These are phyloP conservation scores for Cairina moschata DNA, from an alignment of 2,113 vertebrate genomes.

Conservation along the genomic window DNA sequence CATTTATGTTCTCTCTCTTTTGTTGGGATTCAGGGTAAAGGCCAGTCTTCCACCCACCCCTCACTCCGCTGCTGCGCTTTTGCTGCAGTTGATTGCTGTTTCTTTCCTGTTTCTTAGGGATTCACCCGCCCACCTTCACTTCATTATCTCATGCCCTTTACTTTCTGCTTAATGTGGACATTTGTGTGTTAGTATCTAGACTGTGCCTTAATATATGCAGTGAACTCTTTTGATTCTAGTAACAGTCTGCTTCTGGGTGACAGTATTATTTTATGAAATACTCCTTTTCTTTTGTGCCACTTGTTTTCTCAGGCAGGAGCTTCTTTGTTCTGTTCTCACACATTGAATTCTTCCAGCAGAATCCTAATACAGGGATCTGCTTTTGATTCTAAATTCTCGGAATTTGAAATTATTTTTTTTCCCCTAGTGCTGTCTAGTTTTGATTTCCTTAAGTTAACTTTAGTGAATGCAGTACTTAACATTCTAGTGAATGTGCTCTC, in stretches of 20 bases:
- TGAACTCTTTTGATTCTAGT: background rate
- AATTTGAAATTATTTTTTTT: background rate
- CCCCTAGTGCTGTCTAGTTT: background rate
- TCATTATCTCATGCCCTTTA: background rate
- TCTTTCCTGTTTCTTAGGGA: background rate
- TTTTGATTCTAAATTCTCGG: constrained; percentile 10
- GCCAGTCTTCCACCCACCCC: background rate
- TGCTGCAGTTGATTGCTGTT: background rate
- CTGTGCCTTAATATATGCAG: background rate
- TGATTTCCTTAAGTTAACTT: background rate
- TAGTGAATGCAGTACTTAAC: background rate
- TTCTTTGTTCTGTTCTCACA: background rate
- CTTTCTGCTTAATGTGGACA: background rate
- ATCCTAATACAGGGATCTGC: background rate
- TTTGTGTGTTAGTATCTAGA: background rate
- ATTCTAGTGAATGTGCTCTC: background rate
- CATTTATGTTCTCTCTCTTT: background rate
- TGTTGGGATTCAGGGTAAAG: background rate
- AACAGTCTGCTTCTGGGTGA: background rate
- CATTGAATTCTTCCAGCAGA: background rate
- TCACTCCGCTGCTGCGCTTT: background rate
- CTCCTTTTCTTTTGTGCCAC: background rate
- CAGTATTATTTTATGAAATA: background rate
- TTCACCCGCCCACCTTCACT: background rate
- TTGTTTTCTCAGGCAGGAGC: background rate